These are phyloP conservation scores for Eristalinus sepulchralis DNA, from an alignment of 2,888 invertebrate genomes.

Conservation along the genomic window DNA sequence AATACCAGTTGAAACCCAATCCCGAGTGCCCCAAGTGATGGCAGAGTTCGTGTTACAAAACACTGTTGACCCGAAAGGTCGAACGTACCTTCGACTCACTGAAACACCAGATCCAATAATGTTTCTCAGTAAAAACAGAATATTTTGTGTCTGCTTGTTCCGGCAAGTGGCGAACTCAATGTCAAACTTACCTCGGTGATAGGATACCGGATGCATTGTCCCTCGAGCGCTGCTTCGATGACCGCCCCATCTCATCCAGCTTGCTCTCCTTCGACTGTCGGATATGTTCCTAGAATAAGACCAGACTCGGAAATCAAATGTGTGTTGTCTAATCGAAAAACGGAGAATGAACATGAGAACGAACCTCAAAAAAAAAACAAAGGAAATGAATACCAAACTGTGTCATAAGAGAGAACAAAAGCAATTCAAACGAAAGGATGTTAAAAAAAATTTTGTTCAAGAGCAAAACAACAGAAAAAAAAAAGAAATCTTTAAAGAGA, in stretches of 20 bases:
- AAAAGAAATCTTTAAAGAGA: neutral
- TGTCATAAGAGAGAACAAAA: neutral
- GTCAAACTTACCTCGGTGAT: constrained; percentile 70
- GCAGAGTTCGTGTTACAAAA: no score
- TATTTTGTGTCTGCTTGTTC: neutral
- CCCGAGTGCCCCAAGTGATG: no score
- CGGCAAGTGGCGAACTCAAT: neutral
- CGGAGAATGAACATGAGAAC: neutral
- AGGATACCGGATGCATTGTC: constrained; percentile 78
- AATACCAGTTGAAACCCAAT: no score
- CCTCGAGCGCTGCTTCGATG: constrained; percentile 80
- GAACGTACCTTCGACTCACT: no score
- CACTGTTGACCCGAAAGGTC: no score
- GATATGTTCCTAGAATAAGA: constrained; percentile 85
- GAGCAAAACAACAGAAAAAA: neutral
- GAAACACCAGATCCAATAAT: no score
- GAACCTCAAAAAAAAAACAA: neutral
- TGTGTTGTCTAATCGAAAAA: neutral
- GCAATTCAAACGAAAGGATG: neutral
- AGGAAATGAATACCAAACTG: neutral
- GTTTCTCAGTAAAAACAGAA: neutral
- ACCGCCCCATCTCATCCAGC: constrained; percentile 85
- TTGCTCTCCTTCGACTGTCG: constrained; percentile 90
- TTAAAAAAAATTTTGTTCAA: neutral
- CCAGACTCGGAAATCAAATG: neutral